These are phyloP conservation scores for Scotopteryx bipunctaria DNA, from an alignment of 2,888 invertebrate species.

Conservation along the genomic window DNA sequence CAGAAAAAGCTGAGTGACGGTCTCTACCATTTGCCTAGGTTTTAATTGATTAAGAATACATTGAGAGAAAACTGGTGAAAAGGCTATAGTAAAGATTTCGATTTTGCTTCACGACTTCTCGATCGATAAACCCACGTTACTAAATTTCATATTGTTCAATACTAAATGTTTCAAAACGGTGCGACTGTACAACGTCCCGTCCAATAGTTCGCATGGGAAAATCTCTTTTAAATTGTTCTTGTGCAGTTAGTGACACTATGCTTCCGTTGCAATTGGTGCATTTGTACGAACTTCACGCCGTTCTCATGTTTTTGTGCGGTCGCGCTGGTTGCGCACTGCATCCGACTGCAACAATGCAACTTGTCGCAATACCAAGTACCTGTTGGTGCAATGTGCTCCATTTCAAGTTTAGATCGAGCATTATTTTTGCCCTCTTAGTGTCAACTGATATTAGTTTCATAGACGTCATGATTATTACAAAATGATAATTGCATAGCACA, in stretches of 20 bases:
- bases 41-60: too few relatives aligned
- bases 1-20: too few relatives aligned
- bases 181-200: neutral
- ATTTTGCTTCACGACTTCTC: too few relatives aligned
- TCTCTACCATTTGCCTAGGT: too few relatives aligned
- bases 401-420: neutral
- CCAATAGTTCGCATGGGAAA: conserved; percentile 7
- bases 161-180: neutral
- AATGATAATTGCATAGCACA: too few relatives aligned
- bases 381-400: neutral
- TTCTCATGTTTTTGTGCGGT: conserved; percentile 34
- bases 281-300: conserved; percentile 11
- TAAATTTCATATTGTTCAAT: too few relatives aligned
- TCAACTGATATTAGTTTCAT: too few relatives aligned
- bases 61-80: too few relatives aligned
- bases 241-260: conserved; percentile 16
- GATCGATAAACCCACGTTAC: too few relatives aligned
- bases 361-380: conserved; percentile 1
- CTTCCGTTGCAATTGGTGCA: conserved; percentile 13
- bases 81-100: too few relatives aligned
- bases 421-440: neutral
- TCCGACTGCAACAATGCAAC: conserved; percentile 28
- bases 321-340: conserved; percentile 25
- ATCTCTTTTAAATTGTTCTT: neutral
- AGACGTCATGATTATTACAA: too few relatives aligned